Evolutionary conservation across 2,797 vertebrate genomes (phyloP).

Genomic region (Lerista edwardsae): DNA sequence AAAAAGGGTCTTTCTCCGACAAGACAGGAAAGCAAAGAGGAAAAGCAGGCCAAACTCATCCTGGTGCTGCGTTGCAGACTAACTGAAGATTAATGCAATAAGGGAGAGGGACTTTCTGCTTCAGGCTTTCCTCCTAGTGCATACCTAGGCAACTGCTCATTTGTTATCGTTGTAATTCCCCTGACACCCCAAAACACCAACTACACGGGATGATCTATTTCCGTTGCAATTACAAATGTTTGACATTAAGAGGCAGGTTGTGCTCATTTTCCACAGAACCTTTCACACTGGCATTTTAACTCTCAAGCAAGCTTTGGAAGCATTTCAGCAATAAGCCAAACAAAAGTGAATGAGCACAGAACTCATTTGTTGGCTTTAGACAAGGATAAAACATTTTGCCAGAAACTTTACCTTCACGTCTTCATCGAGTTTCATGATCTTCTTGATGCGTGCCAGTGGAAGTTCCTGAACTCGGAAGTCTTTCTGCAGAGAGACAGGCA

Average conservation of each 20-base stretch:
- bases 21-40: too few species aligned
- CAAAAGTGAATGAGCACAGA: constrained; percentile 1
- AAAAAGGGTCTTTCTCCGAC: too few species aligned
- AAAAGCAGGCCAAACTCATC: neutral
- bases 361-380: constrained; percentile 23
- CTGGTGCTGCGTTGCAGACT: neutral
- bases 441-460: constrained; percentile 97
- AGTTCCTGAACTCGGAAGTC: constrained; percentile 98
- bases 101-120: neutral
- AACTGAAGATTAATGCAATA: neutral
- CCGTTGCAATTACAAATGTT: neutral
- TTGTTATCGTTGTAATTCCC: too few species aligned
- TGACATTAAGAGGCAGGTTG: too few species aligned
- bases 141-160: neutral
- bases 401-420: constrained; percentile 90
- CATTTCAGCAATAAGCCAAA: neutral
- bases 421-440: constrained; percentile 99
- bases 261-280: neutral
- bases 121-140: neutral
- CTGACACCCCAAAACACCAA: neutral
- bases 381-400: neutral
- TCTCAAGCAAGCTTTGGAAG: constrained; percentile 22
- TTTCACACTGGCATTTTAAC: constrained; percentile 22
- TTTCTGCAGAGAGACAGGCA: constrained; percentile 85
- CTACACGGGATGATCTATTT: neutral